phyloP scores from a whole-genome alignment of 2,888 invertebrate species.

The Nasonia oneida region DNA sequence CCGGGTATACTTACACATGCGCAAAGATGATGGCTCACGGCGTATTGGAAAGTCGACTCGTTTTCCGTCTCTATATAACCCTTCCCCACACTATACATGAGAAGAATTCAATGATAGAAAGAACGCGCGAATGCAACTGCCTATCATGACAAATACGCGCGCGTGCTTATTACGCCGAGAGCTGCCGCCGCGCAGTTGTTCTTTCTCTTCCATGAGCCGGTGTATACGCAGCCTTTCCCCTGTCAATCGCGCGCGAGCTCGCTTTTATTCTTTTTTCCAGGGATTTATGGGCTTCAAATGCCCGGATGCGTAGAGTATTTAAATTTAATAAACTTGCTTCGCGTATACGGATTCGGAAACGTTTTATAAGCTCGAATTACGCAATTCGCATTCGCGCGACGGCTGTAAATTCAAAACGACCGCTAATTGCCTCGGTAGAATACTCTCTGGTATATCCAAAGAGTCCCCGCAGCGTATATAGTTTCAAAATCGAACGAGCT shows the following conservation, averaged over 20 bases:
- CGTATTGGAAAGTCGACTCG: slow-evolving; percentile 52
- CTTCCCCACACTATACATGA: not conserved
- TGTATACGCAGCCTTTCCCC: slow-evolving; percentile 9
- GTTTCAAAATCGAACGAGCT: slow-evolving; percentile 25
- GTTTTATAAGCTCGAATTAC: not conserved
- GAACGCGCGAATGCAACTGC: slow-evolving; percentile 9
- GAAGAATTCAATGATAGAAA: slow-evolving; percentile 52
- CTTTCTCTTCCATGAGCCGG: not conserved
- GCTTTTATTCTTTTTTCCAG: not conserved
- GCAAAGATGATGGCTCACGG: slow-evolving; percentile 25
- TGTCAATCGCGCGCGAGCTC: not conserved
- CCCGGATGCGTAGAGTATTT: not conserved
- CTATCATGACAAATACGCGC: slow-evolving; percentile 45
- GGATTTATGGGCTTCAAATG: not conserved
- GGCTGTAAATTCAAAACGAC: not conserved
- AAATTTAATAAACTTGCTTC: not conserved
- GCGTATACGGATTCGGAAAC: not conserved
- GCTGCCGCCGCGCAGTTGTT: not conserved
- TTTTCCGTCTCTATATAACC: not conserved
- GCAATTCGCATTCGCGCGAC: not conserved
- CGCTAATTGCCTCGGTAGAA: not conserved
- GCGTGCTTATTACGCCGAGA: slow-evolving; percentile 6
- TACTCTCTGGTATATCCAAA: not conserved
- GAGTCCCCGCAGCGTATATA: not conserved
- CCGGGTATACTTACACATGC: not conserved